A percentile compares a stretch with the other conserved stretches of the same genome.
phyloP scores from a whole-genome alignment of 2,797 vertebrate species.

The Microctenopoma stevenorrisi region DNA sequence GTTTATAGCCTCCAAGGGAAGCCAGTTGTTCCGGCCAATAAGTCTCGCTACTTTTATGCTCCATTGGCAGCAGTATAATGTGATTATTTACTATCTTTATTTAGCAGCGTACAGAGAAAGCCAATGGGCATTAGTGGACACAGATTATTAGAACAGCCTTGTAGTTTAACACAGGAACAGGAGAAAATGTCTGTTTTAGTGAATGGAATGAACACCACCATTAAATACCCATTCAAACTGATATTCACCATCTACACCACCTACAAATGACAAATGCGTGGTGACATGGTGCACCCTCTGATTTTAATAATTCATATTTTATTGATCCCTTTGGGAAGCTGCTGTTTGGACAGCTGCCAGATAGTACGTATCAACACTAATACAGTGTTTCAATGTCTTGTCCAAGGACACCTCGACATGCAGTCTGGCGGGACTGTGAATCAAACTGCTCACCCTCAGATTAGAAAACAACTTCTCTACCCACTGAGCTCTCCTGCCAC shows the following conservation, averaged over 20 bases:
- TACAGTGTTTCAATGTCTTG: no score
- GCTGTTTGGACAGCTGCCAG: no score
- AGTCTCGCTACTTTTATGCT: constrained; percentile 53
- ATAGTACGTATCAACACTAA: no score
- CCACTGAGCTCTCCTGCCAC: no score
- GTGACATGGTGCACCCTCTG: constrained; percentile 38
- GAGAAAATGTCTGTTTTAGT: constrained; percentile 50
- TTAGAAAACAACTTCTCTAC: no score
- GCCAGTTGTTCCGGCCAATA: constrained; percentile 61
- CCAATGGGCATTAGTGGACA: constrained; percentile 68
- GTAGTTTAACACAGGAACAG: constrained; percentile 54
- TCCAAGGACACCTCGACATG: no score
- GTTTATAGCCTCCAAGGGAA: constrained; percentile 56
- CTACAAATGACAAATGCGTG: constrained; percentile 50
- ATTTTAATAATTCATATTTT: constrained; percentile 26
- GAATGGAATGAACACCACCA: constrained; percentile 56
- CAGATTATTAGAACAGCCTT: constrained; percentile 68
- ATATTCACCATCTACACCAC: constrained; percentile 54
- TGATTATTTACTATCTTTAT: constrained; percentile 76
- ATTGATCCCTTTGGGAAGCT: no score
- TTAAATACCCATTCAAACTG: constrained; percentile 64
- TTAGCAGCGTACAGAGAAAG: constrained; percentile 64
- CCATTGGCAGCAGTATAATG: constrained; percentile 58
- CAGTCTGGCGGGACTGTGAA: no score
- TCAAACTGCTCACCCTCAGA: no score